Percentiles rank a stretch among this genome's conserved stretches.
Evolutionary conservation across 2,888 invertebrate species (phyloP).

Genomic region (Chelonus formosanus): DNA sequence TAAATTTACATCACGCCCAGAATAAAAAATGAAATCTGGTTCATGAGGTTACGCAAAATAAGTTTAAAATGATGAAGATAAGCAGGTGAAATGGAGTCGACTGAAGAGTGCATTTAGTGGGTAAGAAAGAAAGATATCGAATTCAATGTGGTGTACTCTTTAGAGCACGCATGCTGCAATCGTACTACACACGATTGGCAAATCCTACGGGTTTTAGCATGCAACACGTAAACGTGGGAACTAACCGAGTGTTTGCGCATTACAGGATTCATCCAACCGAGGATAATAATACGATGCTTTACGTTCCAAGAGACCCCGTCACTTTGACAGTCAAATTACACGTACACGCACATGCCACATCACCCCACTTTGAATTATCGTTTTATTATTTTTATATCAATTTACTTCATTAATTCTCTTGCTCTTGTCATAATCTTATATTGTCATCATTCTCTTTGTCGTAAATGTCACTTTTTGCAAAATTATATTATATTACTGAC

Average conservation of each 20-base stretch:
- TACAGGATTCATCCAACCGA: constrained; percentile 50
- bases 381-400: not conserved
- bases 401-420: constrained; percentile 23
- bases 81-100: constrained; percentile 4
- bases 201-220: constrained; percentile 38
- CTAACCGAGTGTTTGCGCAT: constrained; percentile 41
- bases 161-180: constrained; percentile 31
- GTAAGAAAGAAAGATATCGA: constrained; percentile 24
- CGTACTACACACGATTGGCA: constrained; percentile 34
- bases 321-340: constrained; percentile 46
- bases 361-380: not conserved
- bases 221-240: constrained; percentile 51
- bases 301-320: constrained; percentile 33
- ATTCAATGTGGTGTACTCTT: constrained; percentile 25
- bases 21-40: not conserved
- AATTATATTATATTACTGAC: not conserved
- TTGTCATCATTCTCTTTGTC: not conserved
- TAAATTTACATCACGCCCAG: no score
- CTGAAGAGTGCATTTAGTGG: constrained; percentile 20
- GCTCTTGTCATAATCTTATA: constrained; percentile 4
- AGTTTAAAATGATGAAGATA: not conserved
- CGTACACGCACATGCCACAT: constrained; percentile 23
- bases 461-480: not conserved
- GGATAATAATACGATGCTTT: constrained; percentile 46
- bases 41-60: not conserved